phyloP scores from a whole-genome alignment of 2,888 invertebrate species.

The Himalopsyche tibetana region DNA sequence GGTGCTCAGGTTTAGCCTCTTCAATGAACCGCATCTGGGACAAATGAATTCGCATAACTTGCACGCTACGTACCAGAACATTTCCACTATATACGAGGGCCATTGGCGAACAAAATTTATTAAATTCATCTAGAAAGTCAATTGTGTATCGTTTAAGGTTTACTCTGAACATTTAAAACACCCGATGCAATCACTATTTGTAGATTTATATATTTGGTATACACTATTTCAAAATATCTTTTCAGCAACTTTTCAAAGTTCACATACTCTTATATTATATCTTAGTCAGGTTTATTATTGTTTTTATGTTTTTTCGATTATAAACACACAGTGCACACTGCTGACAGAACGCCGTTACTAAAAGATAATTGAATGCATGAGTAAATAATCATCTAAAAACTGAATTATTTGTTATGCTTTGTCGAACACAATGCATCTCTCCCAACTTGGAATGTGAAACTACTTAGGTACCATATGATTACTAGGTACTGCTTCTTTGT shows the following conservation, averaged over 20 bases:
- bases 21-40: conserved; percentile 91
- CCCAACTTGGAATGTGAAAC: conserved; percentile 64
- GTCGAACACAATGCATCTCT: conserved; percentile 55
- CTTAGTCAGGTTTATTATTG: background rate
- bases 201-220: too few species aligned
- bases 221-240: too few species aligned
- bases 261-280: too few species aligned
- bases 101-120: conserved; percentile 47
- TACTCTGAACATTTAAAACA: background rate
- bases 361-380: conserved; percentile 45
- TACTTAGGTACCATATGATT: conserved; percentile 13
- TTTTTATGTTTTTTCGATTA: background rate
- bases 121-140: conserved; percentile 47
- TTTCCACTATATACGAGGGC: conserved; percentile 11
- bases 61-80: conserved; percentile 34
- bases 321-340: background rate
- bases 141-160: background rate
- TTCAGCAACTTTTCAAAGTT: too few species aligned
- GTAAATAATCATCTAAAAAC: conserved; percentile 44
- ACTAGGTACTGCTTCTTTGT: background rate
- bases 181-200: too few species aligned
- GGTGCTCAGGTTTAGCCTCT: conserved; percentile 93
- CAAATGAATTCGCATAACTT: conserved; percentile 53
- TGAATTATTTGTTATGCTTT: conserved; percentile 48
- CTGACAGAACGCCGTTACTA: background rate